Evolutionary conservation across 2,797 vertebrate species (phyloP), one percentile per base, ranked within the genome.

Genomic region (Heliangelus exortis): DNA sequence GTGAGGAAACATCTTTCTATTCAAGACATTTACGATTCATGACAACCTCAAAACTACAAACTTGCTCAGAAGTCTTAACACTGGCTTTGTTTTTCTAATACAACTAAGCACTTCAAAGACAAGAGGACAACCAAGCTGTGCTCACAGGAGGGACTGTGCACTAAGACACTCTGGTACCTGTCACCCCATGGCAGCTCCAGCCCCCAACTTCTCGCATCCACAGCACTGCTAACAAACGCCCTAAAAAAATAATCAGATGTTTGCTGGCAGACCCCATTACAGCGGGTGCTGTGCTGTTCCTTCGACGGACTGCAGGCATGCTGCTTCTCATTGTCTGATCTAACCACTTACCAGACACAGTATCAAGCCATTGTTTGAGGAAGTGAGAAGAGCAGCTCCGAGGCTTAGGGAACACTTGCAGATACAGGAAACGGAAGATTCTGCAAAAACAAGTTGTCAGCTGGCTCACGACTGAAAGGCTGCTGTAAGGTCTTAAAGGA

Each of bases 241-340:
- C 21, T 41, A 8, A 50, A 62, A 73, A 73, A 47, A 41, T 15
- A 23, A 59, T 20, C 4, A 45, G 33, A 1, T 55, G 14, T 53
- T 63, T 84, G 33, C 33, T 50, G 43, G 31, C 22, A 29, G 10
- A 61, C 1, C 15, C 45, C 22, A 34, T 9, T 33, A 43, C 23
- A 77, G 36, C 77, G 1, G 3, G 9, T 63, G 69, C 59, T 39
- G 9, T 28, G 8, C 47, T 55, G 31, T 7, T 81, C 34, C 34
- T 73, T 63, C n/a, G 21, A 33, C 2, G 17, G 33, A 43, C 16
- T 3, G 0, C 0, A 9, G 53, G 25, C 58, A 68, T 12, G 14
- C 53, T 87, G 53, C 36, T 63, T 41, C 41, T 58, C 23, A 33
- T 3, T 19, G 26, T 25, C 15, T 0, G 14, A 48, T 20, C 51